These are phyloP conservation scores for Tanytarsus gracilentus DNA, from an alignment of 2,888 invertebrate species.

Conservation along the genomic window DNA sequence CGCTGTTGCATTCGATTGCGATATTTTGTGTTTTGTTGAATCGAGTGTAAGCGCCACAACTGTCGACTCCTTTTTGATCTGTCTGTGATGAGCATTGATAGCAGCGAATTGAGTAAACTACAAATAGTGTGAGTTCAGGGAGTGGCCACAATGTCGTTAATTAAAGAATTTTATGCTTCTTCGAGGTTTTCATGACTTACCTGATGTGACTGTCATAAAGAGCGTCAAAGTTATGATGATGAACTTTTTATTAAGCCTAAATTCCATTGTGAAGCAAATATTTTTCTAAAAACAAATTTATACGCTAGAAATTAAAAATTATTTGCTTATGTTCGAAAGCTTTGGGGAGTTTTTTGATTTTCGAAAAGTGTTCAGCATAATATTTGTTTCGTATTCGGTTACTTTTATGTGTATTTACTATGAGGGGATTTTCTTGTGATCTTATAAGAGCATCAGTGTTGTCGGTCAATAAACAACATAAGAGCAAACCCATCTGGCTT, in stretches of 20 bases:
- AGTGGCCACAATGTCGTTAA: not conserved
- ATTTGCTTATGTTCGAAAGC: no score
- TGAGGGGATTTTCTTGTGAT: no score
- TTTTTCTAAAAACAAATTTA: no score
- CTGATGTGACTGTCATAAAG: not conserved
- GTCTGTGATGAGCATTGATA: constrained; percentile 88
- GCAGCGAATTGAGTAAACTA: constrained; percentile 70
- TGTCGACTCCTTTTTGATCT: constrained; percentile 69
- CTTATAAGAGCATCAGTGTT: no score
- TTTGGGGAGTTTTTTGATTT: no score
- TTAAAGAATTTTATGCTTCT: not conserved
- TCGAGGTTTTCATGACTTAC: not conserved
- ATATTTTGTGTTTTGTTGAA: constrained; percentile 81
- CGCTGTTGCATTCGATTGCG: constrained; percentile 86
- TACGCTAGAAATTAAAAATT: no score
- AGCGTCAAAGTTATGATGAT: not conserved
- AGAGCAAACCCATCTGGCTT: no score
- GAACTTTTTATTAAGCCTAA: not conserved
- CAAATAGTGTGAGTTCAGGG: constrained; percentile 31
- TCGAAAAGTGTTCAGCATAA: no score
- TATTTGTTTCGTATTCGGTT: no score
- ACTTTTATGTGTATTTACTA: no score
- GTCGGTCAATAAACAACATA: no score
- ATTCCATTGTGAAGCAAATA: not conserved
- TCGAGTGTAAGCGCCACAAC: constrained; percentile 79